These are phyloP conservation scores for Camelus dromedarius DNA, from an alignment of 2,113 vertebrate genomes.

Conservation along the genomic window DNA sequence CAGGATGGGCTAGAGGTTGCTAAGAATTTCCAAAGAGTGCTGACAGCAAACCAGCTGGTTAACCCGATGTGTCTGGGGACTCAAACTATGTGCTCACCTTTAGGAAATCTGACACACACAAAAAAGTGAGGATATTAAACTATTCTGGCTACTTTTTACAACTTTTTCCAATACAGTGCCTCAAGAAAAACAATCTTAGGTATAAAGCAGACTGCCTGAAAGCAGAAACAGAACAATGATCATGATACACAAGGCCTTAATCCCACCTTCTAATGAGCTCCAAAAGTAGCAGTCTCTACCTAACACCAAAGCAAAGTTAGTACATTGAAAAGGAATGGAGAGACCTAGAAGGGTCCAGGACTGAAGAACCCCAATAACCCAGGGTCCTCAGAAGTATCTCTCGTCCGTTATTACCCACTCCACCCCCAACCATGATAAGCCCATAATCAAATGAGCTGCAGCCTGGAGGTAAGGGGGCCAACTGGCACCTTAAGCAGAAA, in stretches of 20 bases:
- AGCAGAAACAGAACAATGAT: not conserved
- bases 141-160: not conserved
- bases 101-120: not conserved
- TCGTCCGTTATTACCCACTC: not conserved
- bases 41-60: not conserved
- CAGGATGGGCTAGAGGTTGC: not conserved
- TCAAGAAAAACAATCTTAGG: slow-evolving; percentile 7
- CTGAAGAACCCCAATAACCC: not conserved
- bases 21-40: not conserved
- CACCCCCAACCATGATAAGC: not conserved
- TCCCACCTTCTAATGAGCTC: not conserved
- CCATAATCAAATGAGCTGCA: not conserved
- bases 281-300: not conserved
- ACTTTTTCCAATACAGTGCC: not conserved
- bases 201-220: not conserved
- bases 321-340: not conserved
- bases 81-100: not conserved
- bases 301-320: not conserved
- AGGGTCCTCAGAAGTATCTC: not conserved
- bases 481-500: not conserved
- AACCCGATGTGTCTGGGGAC: not conserved
- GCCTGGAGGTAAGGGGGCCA: not conserved
- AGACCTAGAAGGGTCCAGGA: not conserved
- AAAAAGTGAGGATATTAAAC: not conserved
- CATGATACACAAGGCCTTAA: not conserved